These are phyloP conservation scores for Menidia menidia DNA, from an alignment of 2,797 vertebrate genomes.

Conservation along the genomic window DNA sequence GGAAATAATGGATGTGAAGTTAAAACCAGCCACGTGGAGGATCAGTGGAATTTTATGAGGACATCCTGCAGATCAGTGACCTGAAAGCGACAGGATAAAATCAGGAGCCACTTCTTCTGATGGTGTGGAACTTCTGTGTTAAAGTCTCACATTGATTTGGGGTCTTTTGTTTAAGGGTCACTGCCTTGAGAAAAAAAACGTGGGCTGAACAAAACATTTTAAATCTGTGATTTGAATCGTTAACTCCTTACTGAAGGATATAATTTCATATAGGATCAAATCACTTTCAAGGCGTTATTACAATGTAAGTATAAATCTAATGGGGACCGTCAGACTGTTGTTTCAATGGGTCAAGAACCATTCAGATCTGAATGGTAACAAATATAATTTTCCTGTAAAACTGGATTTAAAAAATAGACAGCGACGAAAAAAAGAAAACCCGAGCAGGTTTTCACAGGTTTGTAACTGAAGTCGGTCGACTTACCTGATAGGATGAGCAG, in stretches of 20 bases:
- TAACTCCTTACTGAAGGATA: no score
- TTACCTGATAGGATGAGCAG: slow-evolving; percentile 65
- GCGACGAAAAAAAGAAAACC: not conserved
- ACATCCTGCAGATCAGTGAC: not conserved
- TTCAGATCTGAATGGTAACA: not conserved
- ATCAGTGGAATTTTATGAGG: not conserved
- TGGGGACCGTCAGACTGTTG: not conserved
- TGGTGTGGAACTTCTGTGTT: not conserved
- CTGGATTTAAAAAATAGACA: not conserved
- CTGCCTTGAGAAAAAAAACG: not conserved
- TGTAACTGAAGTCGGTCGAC: not conserved
- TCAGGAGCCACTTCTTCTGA: not conserved
- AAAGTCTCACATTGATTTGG: not conserved
- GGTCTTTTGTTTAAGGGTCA: no score
- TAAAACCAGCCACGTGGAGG: not conserved
- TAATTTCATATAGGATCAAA: no score
- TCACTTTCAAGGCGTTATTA: no score
- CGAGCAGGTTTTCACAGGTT: not conserved
- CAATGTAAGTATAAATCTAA: no score
- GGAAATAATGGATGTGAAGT: not conserved
- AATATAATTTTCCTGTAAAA: not conserved
- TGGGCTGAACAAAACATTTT: not conserved
- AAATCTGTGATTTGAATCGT: not conserved
- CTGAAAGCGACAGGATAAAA: not conserved
- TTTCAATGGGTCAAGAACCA: not conserved